Conservation (phyloP, 2,888 invertebrate genomes). For the Rhimphoctona megacephalus region DNA sequence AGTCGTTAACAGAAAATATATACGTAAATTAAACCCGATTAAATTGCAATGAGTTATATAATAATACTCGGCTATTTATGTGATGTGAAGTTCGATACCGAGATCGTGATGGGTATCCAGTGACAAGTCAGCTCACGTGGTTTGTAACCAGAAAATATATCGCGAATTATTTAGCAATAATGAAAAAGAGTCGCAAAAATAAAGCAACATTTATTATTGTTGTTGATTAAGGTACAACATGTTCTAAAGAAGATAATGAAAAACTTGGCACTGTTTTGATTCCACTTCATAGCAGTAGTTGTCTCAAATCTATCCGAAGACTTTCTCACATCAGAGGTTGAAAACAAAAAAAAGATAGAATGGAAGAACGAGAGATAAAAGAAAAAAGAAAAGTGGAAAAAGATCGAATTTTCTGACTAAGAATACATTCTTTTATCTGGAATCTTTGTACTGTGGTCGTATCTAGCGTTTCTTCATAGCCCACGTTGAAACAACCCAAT, state of each 20-base stretch:
- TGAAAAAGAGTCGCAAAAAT: too few species aligned
- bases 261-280: background rate
- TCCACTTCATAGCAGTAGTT: background rate
- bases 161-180: too few species aligned
- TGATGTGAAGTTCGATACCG: background rate
- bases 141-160: background rate
- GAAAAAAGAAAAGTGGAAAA: conserved; percentile 42
- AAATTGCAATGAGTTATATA: background rate
- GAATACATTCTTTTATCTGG: conserved; percentile 80
- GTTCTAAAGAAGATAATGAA: background rate
- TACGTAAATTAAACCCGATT: background rate
- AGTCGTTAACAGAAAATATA: background rate
- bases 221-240: background rate
- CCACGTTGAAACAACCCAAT: conserved; percentile 55
- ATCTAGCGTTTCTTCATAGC: conserved; percentile 62
- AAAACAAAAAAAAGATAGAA: background rate
- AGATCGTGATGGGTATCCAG: background rate
- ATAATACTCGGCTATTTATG: background rate
- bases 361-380: background rate
- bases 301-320: background rate
- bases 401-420: conserved; percentile 72
- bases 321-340: background rate
- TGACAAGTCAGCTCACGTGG: too few species aligned
- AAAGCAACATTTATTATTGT: background rate
- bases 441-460: conserved; percentile 76